These are phyloP conservation scores for Falcaria lacertinaria DNA, from an alignment of 2,888 invertebrate species.

Conservation along the genomic window DNA sequence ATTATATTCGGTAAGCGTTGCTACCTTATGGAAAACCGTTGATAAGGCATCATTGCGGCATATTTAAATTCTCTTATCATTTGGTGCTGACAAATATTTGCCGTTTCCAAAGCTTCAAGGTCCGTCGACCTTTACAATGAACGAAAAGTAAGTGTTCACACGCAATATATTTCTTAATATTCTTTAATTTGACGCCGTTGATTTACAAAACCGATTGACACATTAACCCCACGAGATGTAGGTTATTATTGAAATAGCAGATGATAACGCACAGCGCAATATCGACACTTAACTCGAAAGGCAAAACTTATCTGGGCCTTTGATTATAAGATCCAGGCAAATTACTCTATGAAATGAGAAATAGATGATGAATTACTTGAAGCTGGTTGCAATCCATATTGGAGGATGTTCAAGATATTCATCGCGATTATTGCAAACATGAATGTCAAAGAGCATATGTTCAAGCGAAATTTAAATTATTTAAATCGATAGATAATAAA, in stretches of 20 bases:
- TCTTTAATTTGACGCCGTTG: too few relatives aligned
- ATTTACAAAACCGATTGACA: not conserved
- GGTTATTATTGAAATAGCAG: conserved; percentile 9
- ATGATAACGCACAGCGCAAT: conserved; percentile 36
- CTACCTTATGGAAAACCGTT: conserved; percentile 7
- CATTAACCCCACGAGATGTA: not conserved
- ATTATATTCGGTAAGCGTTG: too few relatives aligned
- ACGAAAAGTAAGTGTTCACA: not conserved
- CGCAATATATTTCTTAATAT: conserved; percentile 1
- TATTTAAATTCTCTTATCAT: conserved; percentile 33
- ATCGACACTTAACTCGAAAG: conserved; percentile 19
- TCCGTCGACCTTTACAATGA: conserved; percentile 35
- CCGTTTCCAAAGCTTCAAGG: conserved; percentile 37
- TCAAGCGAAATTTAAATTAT: not conserved
- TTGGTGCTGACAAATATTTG: conserved; percentile 46
- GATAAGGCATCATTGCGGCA: conserved; percentile 26
- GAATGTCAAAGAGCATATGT: not conserved
- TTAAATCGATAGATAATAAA: not conserved
- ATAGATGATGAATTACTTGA: conserved; percentile 22
- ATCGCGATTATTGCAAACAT: not conserved
- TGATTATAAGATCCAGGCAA: too few relatives aligned
- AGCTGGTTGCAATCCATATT: not conserved
- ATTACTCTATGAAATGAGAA: conserved; percentile 32
- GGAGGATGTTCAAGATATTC: not conserved
- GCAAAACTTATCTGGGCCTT: conserved; percentile 25